Evolutionary conservation across 2,888 invertebrate species (phyloP), one percentile per base, ranked within the genome.

Genomic region (Leuctra nigra): DNA sequence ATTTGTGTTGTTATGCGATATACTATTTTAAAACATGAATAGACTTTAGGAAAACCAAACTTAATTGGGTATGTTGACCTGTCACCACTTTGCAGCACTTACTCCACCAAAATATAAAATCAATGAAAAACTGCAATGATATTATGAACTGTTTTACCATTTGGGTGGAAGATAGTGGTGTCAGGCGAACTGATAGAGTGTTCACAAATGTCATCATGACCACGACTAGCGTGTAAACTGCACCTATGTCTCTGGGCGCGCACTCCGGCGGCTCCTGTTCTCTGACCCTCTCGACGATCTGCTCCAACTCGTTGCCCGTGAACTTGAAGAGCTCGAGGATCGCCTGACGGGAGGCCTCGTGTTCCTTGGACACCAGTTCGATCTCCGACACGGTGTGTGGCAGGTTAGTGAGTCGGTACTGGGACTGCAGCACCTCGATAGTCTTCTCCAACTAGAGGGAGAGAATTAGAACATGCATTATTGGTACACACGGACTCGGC

Each of bases 261-360:
- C 50, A 50, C 11, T 50, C 33, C 6, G 33, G 4, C 20, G 50
- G 50, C 35, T 50, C 76, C 73, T 86, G 83, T 66, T 80, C 79
- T 60, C 78, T 76, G 59, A 90, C 86, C 69, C 81, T 79, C 63
- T 77, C 73, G 52, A 86, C 80, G 59, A 87, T 75, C 66, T 81
- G 77, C 64, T 85, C 83, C 64, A 83, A 82, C 69, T 87, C 86
- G 61, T 78, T 77, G 66, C 80, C 78, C 35, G 84, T 75, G 66
- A 78, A 80, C 68, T 78, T 79, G 67, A 87, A 79, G 66, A 81
- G 75, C 68, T 87, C 83, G 64, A 80, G 72, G 59, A 85, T 78
- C 46, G 79, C 78, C 66, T 82, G 79, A 66, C 78, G 79, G 62
- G 80, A 80, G 39, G 77, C 73, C 66, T 86, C 83, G 67, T 87